Percentiles rank a stretch among this genome's conserved stretches.
These are phyloP conservation scores for Corythornis madagascariensis DNA, from an alignment of 2,113 vertebrate genomes.

Conservation along the genomic window DNA sequence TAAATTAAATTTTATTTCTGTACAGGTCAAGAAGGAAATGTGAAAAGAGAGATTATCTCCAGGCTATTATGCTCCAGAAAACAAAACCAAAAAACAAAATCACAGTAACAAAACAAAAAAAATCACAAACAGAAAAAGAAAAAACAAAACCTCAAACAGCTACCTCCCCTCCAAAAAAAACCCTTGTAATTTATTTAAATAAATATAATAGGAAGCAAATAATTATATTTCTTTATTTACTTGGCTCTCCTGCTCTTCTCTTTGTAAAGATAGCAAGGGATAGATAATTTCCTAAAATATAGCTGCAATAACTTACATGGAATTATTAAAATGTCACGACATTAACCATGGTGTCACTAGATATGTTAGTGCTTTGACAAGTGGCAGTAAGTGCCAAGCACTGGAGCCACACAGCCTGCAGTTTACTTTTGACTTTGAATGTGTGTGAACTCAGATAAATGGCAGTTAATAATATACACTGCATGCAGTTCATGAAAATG, in stretches of 20 bases:
- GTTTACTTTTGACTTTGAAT: background rate
- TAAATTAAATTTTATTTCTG: conserved; percentile 5
- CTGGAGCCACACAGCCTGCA: background rate
- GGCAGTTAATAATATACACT: background rate
- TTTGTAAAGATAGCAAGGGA: background rate
- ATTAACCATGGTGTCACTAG: background rate
- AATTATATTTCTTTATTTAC: background rate
- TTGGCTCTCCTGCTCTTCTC: background rate
- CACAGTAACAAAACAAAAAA: too few relatives aligned
- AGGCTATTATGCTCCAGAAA: background rate
- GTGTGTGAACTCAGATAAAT: background rate
- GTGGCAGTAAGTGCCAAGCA: background rate
- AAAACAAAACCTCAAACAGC: background rate
- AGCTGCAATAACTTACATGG: background rate
- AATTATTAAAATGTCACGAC: background rate
- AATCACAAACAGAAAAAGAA: too few relatives aligned
- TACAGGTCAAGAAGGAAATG: background rate
- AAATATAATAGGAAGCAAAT: background rate
- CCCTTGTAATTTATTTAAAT: background rate
- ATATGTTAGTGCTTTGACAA: background rate
- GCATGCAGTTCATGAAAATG: background rate
- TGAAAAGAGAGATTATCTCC: background rate
- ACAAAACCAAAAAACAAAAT: too few relatives aligned
- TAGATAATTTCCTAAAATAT: background rate
- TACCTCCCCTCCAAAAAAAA: background rate